Base-by-base conservation (phyloP, 2,888 invertebrate genomes). In the Actias luna region DNA sequence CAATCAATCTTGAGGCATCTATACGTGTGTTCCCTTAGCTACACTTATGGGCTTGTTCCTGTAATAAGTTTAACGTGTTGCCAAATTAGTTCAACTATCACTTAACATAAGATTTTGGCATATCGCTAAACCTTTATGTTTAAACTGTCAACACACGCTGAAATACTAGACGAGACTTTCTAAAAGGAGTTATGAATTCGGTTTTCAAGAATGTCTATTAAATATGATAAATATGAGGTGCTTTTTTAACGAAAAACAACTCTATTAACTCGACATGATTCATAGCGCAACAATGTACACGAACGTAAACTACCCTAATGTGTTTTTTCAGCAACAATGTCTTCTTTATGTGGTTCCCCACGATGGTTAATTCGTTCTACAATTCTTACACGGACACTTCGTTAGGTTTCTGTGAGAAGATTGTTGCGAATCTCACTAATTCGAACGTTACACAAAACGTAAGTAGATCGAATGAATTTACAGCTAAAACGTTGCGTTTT, bases 311-410 rank as follows among this genome's bases (percentile, higher is more conserved):
- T 14, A 16, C 16, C 16, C 16, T 16, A 22, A 22, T 25, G 46
- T 50, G 46, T 12, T 50, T 25, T 75, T 72, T 61, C 68, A 89
- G 88, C 46, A 84, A 84, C 59, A 83, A 87, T 52, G 83, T 87
- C 18, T 77, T 88, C 59, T 75, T 81, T 18, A 82, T 92, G 81
- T 93, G 92, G 91, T 87, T 85, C 62, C 89, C 93, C 3, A 84
- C 86, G 62, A 87, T 92, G 64, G 73, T 92, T 5, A 90, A 91
- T 66, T 77, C 80, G 25, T 82, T 92, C 70, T 75, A 75, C 42
- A 67, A 68, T 3, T 71, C 76, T 1, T n/a, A 69, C 7, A 60
- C 64, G 3, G 52, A 59, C 29, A 65, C 60, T 8, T 62, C 65
- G 0, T 50, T 46, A 7, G 74, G 71, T 3, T 76, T 79, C 42